phyloP scores from a whole-genome alignment of 2,797 vertebrate genomes.

The Acrocephalus scirpaceus region DNA sequence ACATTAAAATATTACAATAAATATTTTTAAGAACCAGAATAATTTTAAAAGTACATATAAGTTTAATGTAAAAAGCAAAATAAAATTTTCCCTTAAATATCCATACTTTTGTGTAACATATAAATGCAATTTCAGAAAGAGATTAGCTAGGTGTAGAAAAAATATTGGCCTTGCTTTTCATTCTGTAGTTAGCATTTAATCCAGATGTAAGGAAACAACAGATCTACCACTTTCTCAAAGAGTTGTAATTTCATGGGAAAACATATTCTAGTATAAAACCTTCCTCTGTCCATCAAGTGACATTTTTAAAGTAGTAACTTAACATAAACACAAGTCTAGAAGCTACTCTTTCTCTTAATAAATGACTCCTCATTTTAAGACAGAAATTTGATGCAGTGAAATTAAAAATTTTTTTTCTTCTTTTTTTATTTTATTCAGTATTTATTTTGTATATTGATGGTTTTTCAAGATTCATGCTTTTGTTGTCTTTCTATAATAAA shows the following conservation, averaged over 20 bases:
- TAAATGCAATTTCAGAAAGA: not conserved
- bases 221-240: not conserved
- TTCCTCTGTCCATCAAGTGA: not conserved
- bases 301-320: not conserved
- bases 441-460: not conserved
- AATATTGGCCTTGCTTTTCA: not conserved
- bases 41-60: not conserved
- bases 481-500: not conserved
- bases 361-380: not conserved
- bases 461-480: not conserved
- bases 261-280: not conserved
- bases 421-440: not conserved
- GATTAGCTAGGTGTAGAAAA: not conserved
- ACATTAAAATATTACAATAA: not conserved
- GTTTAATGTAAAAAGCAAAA: not conserved
- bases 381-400: not conserved
- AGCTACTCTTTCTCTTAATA: not conserved
- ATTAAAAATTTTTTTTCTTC: not conserved
- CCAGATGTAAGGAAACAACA: not conserved
- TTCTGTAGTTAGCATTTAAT: not conserved
- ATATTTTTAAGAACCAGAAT: not conserved
- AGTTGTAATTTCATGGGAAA: not conserved
- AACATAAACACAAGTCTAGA: not conserved
- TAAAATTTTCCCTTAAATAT: not conserved
- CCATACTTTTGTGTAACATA: not conserved